phyloP scores from a whole-genome alignment of 2,113 vertebrate species.

The Anhinga rufa region DNA sequence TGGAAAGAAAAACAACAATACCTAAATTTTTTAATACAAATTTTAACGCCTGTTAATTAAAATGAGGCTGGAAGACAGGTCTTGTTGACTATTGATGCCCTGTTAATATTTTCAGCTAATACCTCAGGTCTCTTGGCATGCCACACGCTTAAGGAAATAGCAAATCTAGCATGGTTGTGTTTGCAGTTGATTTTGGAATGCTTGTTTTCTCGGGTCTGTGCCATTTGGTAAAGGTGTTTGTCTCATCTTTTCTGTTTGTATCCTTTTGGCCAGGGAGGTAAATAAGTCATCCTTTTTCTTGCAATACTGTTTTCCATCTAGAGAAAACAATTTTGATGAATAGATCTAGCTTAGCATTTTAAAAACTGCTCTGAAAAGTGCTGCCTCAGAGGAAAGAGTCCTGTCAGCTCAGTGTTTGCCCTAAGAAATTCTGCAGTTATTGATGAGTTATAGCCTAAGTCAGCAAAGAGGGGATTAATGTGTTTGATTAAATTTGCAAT shows the following conservation, averaged over 20 bases:
- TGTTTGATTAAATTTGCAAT: neutral
- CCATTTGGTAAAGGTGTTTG: neutral
- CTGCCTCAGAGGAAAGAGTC: neutral
- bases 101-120: neutral
- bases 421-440: neutral
- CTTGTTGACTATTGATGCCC: neutral
- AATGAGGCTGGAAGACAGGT: neutral
- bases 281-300: neutral
- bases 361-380: neutral
- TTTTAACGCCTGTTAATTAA: neutral
- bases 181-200: neutral
- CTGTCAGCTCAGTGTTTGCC: neutral
- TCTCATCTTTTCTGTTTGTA: neutral
- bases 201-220: neutral
- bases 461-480: neutral
- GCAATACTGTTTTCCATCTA: neutral
- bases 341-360: neutral
- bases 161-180: accelerated
- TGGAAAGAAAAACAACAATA: neutral
- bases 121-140: neutral
- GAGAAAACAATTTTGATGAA: constrained; percentile 5
- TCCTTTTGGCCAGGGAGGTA: neutral
- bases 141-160: neutral
- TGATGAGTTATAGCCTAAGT: neutral
- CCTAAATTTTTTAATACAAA: neutral